Base-by-base conservation (phyloP, 1,140 invertebrate species). In the Neotoxoptera formosana region DNA sequence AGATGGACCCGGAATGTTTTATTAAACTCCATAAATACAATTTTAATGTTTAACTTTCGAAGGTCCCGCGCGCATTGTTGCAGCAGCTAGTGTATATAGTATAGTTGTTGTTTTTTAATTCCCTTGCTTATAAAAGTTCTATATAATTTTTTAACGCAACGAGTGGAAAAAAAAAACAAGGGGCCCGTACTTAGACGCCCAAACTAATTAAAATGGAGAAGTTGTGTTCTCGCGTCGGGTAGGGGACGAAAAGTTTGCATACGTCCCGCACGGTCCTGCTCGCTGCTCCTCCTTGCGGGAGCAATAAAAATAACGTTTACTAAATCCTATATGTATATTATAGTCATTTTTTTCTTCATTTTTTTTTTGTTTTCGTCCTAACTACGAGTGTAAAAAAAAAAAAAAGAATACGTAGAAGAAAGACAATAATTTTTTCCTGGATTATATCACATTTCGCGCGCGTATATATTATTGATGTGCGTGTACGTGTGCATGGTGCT, bases 201-300 rank as follows among this genome's bases (percentile, higher is more conserved):
- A 45, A 93, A 93, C 91, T 93, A 93, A 93, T 93, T 93, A 93
- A 93, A 93, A 93, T 93, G 91, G 91, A 93, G 91, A 93, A 93
- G 91, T 93, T 93, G 91, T 93, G 91, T 93, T 93, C 30, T 91
- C 20, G 21, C 45, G 60, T 36, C 30, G 47, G 67, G 60, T 76
- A 48, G 90, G 60, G 45, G 45, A 91, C 76, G 45, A 83, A 91
- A 93, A 93, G 91, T 93, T 93, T 81, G 36, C 83, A 41, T 45
- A 23, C 84, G 30, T 76, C 56, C 56, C 53, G 60, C 60, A 30
- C 23, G 56, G 41, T 76, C 30, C 56, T 56, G 17, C 89, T 90
- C 25, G 90, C 34, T 83, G 67, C 45, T 83, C 47, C 48, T 93
- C 41, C 41, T 41, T 41, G 41, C 76, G 34, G 41, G 67, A 51